Evolutionary conservation across 2,888 invertebrate species (phyloP).

Genomic region (Anarsia innoxiella): DNA sequence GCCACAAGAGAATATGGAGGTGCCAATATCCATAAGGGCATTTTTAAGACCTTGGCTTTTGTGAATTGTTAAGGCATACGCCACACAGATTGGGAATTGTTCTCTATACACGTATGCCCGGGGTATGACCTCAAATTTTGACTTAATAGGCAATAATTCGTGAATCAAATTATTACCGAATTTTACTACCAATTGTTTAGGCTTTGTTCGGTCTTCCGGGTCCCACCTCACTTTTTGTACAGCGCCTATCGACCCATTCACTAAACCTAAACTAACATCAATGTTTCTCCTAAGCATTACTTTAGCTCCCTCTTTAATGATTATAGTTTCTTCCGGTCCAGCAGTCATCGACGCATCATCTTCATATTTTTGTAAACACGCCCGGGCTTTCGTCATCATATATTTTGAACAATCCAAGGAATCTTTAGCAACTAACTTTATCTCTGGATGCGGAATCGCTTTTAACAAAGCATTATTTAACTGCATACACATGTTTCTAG

Average conservation of each 20-base stretch:
- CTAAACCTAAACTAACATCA: constrained; percentile 13
- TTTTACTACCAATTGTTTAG: constrained; percentile 13
- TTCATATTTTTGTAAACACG: constrained; percentile 17
- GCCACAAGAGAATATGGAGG: constrained; percentile 17
- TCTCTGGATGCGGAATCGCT: constrained; percentile 4
- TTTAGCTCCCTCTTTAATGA: constrained; percentile 17
- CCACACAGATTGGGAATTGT: constrained; percentile 21
- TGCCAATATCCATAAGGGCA: constrained; percentile 18
- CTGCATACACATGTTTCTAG: constrained; percentile 26
- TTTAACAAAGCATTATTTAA: constrained; percentile 28
- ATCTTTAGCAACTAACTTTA: constrained; percentile 14
- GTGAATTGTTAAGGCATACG: constrained; percentile 17
- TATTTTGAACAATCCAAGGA: constrained; percentile 14
- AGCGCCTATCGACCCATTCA: constrained; percentile 14
- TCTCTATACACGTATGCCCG: constrained; percentile 19
- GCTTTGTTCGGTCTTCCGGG: constrained; percentile 8
- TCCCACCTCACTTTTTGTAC: constrained; percentile 14
- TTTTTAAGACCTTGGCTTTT: constrained; percentile 17
- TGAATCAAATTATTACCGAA: constrained; percentile 12
- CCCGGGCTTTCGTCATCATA: too few species aligned
- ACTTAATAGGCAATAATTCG: constrained; percentile 11
- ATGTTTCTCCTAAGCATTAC: constrained; percentile 17
- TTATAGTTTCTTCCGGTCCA: constrained; percentile 17
- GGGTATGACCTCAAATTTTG: constrained; percentile 21
- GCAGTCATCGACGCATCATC: constrained; percentile 20